phyloP scores from a whole-genome alignment of 2,113 vertebrate species.

The Noturus placidus region DNA sequence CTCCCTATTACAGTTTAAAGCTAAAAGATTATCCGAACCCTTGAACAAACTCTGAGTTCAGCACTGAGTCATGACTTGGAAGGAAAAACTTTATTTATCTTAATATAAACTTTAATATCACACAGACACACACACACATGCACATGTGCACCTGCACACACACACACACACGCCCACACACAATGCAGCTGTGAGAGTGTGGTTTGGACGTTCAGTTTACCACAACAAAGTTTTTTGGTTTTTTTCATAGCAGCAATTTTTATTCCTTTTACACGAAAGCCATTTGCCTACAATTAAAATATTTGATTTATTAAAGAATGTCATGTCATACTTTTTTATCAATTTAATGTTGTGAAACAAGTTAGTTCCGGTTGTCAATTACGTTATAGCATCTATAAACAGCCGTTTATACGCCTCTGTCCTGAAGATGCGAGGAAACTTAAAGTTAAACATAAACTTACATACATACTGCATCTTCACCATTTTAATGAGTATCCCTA shows the following conservation, averaged over 20 bases:
- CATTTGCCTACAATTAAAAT: neutral
- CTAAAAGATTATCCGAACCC: neutral
- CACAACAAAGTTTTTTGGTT: neutral
- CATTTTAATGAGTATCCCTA: neutral
- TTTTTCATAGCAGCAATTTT: neutral
- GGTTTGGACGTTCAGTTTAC: neutral
- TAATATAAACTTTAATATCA: neutral
- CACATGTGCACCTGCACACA: neutral
- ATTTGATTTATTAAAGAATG: neutral
- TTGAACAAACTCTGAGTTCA: neutral
- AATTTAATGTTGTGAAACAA: neutral
- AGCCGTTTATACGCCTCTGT: neutral
- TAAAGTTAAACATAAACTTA: too few species aligned
- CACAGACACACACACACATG: neutral
- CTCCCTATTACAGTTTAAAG: slow-evolving; percentile 1
- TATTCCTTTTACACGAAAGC: neutral
- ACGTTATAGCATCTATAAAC: neutral
- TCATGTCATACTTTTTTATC: neutral
- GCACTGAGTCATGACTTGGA: neutral
- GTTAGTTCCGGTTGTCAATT: neutral
- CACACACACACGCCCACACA: neutral
- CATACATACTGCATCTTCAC: too few species aligned
- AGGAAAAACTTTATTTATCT: neutral
- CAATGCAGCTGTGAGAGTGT: neutral
- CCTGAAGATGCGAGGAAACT: neutral